Percentiles rank a stretch among this genome's conserved stretches.
These are phyloP conservation scores for Piezodorus guildinii DNA, from an alignment of 1,140 invertebrate genomes.

Conservation along the genomic window DNA sequence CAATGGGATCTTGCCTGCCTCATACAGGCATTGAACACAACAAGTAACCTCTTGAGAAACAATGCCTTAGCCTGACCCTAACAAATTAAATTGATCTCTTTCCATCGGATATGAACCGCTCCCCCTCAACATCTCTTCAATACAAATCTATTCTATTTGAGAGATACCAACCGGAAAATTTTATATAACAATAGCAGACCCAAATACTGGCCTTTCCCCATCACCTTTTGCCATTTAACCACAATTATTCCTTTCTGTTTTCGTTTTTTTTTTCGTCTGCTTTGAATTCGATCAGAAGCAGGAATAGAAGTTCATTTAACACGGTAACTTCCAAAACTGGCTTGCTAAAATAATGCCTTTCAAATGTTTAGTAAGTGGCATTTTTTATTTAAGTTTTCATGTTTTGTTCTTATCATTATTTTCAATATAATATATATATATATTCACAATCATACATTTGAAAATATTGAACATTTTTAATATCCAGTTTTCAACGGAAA, in stretches of 20 bases:
- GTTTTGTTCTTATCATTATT: too few species aligned
- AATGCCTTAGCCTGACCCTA: neutral
- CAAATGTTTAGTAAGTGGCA: too few species aligned
- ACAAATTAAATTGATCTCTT: conserved; percentile 15
- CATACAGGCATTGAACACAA: neutral
- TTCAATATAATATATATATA: too few species aligned
- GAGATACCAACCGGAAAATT: conserved; percentile 7
- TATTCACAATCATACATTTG: too few species aligned
- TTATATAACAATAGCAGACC: neutral
- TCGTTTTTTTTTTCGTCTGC: too few species aligned
- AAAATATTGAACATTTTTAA: too few species aligned
- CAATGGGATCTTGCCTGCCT: neutral
- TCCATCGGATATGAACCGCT: neutral
- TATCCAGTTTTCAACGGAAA: too few species aligned
- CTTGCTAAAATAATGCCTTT: too few species aligned
- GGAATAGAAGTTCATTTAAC: too few species aligned
- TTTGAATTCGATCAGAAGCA: too few species aligned
- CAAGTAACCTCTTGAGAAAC: conserved; percentile 13
- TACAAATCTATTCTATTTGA: conserved; percentile 11
- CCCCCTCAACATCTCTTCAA: neutral
- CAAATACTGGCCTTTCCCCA: neutral
- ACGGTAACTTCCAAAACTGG: too few species aligned
- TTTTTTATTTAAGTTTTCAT: too few species aligned
- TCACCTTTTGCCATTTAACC: neutral
- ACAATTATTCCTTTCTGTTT: neutral